These are phyloP conservation scores for Helicoverpa armigera DNA, from an alignment of 1,140 invertebrate genomes.

Conservation along the genomic window DNA sequence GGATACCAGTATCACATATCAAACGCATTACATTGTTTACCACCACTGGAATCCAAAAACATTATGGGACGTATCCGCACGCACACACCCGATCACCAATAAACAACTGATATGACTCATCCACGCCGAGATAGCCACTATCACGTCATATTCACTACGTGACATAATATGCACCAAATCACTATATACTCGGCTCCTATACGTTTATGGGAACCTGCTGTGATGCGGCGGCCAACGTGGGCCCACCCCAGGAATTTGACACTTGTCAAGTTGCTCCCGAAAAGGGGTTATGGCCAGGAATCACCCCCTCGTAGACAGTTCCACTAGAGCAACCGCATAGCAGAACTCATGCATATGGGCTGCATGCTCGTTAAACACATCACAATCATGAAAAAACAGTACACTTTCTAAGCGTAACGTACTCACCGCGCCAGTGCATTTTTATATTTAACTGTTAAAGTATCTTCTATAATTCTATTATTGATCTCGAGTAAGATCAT, in stretches of 20 bases:
- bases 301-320: conserved; percentile 49
- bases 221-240: conserved; percentile 77
- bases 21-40: conserved; percentile 74
- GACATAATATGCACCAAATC: conserved; percentile 64
- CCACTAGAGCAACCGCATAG: conserved; percentile 36
- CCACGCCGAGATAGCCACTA: conserved; percentile 75
- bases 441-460: conserved; percentile 97
- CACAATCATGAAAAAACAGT: conserved; percentile 73
- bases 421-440: conserved; percentile 98
- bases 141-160: conserved; percentile 68
- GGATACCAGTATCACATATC: conserved; percentile 59
- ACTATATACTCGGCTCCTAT: conserved; percentile 33
- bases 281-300: conserved; percentile 72
- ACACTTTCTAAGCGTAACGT: conserved; percentile 84
- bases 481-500: conserved; percentile 99
- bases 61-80: conserved; percentile 78
- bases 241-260: conserved; percentile 83
- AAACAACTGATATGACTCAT: conserved; percentile 81
- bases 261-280: conserved; percentile 77
- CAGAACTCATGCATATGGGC: conserved; percentile 51
- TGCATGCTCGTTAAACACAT: conserved; percentile 69
- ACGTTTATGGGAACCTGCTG: conserved; percentile 46
- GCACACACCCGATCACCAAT: conserved; percentile 67
- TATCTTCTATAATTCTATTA: conserved; percentile 99
- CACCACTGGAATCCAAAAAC: conserved; percentile 75